Evolutionary conservation across 35 echinoderm and acorn worm genomes (phyloP), one percentile per base, ranked within the genome.

Genomic region (Stichopus chloronotus): DNA sequence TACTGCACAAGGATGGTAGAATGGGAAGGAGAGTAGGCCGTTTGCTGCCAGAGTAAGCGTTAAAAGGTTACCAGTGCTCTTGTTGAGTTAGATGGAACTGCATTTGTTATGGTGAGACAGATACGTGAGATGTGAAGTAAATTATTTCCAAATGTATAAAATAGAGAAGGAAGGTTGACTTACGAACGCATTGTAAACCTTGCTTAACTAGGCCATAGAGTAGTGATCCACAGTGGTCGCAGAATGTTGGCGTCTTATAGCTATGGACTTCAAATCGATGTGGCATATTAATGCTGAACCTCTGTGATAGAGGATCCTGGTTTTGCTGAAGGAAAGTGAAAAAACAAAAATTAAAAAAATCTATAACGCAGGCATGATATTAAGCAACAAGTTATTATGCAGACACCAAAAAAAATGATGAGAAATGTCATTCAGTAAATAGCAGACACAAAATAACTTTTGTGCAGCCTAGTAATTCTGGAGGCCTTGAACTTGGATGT

Each of bases 201-300:
- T 99, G 97, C 69, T 88, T 96, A 14, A 99, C 63, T 71, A 99
- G 20, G 72, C 97, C 97, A 76, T 99, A 99, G 55, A 99, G 95
- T 72, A 99, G 94, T 19, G 97, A 99, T 11, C 97, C 97, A 94
- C 97, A 99, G 85, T 99, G 97, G 69, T 99, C 97, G 76, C 97
- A 99, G 76, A 99, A 99, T 56, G 97, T 96, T 74, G 95, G 95
- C 52, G 61, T 93, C 80, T 91, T 96, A 93, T 94, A 99, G 87
- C 92, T 99, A 79, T 99, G 97, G 23, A 96, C 81, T 68, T 91
- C 77, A 90, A 99, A 99, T 82, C 93, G 95, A 94, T 99, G 97
- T 79, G 97, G 97, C 63, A 99, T 91, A 84, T 99, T 95, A 65
- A 99, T 99, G 78, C 93, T 96, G 84, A 99, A 99, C 63, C 97